phyloP scores from a whole-genome alignment of 2,797 vertebrate genomes.

The Coranthus polyacanthus region DNA sequence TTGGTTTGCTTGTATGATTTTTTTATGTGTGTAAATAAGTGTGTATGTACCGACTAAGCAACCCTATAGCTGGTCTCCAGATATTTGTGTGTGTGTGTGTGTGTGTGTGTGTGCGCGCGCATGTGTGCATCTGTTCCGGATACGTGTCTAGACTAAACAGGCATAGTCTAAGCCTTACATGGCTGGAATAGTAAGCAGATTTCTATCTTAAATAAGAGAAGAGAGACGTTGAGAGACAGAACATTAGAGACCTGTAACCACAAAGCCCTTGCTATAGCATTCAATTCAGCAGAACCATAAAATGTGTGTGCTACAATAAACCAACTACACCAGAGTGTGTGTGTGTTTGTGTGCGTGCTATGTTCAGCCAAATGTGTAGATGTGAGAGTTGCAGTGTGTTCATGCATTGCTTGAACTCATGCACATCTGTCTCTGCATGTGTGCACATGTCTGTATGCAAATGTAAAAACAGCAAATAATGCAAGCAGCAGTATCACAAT shows the following conservation, averaged over 20 bases:
- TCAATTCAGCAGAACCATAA: conserved; percentile 29
- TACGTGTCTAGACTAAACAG: conserved; percentile 80
- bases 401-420: neutral
- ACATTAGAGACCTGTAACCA: conserved; percentile 59
- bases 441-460: neutral
- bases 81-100: conserved; percentile 6
- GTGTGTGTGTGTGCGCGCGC: conserved; percentile 7
- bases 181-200: conserved; percentile 67
- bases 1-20: conserved; percentile 14
- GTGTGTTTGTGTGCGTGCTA: conserved; percentile 11
- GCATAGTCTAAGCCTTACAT: conserved; percentile 60
- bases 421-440: too few species aligned
- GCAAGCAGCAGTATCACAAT: conserved; percentile 9
- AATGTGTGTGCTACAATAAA: conserved; percentile 28
- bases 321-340: conserved; percentile 16
- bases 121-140: conserved; percentile 60
- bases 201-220: conserved; percentile 57
- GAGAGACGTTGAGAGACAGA: conserved; percentile 50
- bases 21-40: conserved; percentile 10
- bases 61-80: conserved; percentile 35
- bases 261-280: conserved; percentile 25
- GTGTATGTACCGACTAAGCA: conserved; percentile 21
- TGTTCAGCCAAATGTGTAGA: neutral
- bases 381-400: neutral
- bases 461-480: neutral